Percentiles rank a stretch among this genome's conserved stretches.
Evolutionary conservation across 2,797 vertebrate species (phyloP).

Genomic region (Rhabdomys pumilio): DNA sequence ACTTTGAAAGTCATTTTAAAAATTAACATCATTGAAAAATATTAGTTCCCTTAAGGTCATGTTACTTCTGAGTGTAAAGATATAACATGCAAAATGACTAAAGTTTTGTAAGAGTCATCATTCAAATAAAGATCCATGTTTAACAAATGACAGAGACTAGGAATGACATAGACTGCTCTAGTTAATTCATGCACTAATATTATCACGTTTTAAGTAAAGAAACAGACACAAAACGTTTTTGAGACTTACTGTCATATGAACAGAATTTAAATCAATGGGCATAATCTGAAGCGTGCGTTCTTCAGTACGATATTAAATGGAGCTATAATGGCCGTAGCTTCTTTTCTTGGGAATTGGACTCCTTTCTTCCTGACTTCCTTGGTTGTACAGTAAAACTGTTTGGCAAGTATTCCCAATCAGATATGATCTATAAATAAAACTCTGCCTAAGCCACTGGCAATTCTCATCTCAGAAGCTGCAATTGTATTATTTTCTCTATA

Average conservation of each 20-base stretch:
- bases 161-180: not conserved
- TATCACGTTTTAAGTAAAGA: not conserved
- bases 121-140: not conserved
- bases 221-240: not conserved
- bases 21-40: slow-evolving; percentile 17
- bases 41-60: slow-evolving; percentile 3
- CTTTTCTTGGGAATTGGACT: slow-evolving; percentile 2
- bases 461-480: slow-evolving; percentile 1
- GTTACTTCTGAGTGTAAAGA: not conserved
- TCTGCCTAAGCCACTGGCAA: not conserved
- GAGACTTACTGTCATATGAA: not conserved
- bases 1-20: not conserved
- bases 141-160: not conserved
- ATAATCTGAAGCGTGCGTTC: not conserved
- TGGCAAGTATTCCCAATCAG: not conserved
- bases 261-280: not conserved
- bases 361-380: not conserved
- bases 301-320: slow-evolving; percentile 10
- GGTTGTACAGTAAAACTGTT: not conserved
- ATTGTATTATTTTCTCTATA: slow-evolving; percentile 48
- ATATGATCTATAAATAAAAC: not conserved
- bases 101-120: not conserved
- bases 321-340: not conserved
- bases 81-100: not conserved
- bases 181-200: not conserved